Evolutionary conservation across 2,797 vertebrate species (phyloP), one percentile per base, ranked within the genome.

Genomic region (Rousettus madagascariensis): DNA sequence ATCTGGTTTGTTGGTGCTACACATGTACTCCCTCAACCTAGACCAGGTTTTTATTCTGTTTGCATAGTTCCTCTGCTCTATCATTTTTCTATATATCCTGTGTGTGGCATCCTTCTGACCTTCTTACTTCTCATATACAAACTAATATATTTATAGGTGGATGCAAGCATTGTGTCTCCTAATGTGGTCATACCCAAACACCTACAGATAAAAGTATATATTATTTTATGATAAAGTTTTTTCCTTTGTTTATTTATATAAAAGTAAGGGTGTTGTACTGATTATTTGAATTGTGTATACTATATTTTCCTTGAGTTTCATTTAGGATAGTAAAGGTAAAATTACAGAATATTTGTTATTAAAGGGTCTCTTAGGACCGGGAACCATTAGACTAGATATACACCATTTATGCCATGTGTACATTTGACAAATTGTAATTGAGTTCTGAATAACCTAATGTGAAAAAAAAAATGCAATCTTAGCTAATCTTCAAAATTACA

Each of bases 171-270:
- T 77, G 38, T 63, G 12, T 51, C 49, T 75, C 20, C 74, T 46
- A 53, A 2, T 20, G 24, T 26, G 24, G 13, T 82, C 41, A 59
- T 26, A 75, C 43, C 38, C 49, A 38, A 83, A 90, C 11, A 90
- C 20, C 16, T n/a, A 66, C 55, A 66, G 30, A 83, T 90, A 41
- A 68, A 92, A 89, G 36, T 36, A 61, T n/a, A 9, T 36, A 26
- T 55, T 51, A 65, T 75, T 94, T 94, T 84, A 30, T 30, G 53
- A 36, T 24, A 33, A 33, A 55, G 71, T 55, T 66, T 30, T 84
- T 87, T 77, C 28, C 51, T 80, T 94, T 85, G 20, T 91, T 80
- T 78, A 63, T 92, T 87, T 46, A 57, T 71, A 74, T 43, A 77
- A 74, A 83, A 92, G 26, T 77, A 69, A 91, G 59, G 19, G 15